A percentile compares a stretch with the other conserved stretches of the same genome.
phyloP scores from a whole-genome alignment of 2,113 vertebrate species.

The Pedetes capensis region DNA sequence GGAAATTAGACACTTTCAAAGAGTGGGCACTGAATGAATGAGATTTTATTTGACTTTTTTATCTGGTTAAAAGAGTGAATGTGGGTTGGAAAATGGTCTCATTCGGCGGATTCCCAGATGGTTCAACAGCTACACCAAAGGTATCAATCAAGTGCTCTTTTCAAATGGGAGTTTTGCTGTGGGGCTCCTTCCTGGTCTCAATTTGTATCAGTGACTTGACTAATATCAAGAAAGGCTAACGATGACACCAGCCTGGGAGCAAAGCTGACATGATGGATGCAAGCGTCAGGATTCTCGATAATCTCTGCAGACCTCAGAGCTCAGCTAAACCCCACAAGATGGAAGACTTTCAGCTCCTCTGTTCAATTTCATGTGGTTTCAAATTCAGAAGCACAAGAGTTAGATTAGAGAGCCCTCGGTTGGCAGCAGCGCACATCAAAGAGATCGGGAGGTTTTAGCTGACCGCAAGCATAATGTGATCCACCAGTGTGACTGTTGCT shows the following conservation, averaged over 20 bases:
- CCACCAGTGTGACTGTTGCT: constrained; percentile 65
- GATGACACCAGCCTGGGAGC: neutral
- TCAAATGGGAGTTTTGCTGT: too few species aligned
- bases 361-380: constrained; percentile 71
- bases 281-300: neutral
- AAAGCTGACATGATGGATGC: neutral
- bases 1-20: constrained; percentile 52
- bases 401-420: constrained; percentile 60
- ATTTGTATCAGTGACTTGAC: neutral
- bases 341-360: constrained; percentile 58
- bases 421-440: constrained; percentile 71
- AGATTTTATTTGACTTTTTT: constrained; percentile 53
- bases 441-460: constrained; percentile 54
- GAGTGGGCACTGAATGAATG: constrained; percentile 39
- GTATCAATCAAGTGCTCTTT: neutral
- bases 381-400: constrained; percentile 67
- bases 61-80: constrained; percentile 2
- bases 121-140: neutral
- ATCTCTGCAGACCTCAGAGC: neutral
- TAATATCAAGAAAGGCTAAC: neutral
- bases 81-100: neutral
- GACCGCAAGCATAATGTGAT: constrained; percentile 70
- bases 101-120: neutral
- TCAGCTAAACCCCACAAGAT: constrained; percentile 60
- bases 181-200: neutral